Percentiles rank a stretch among this genome's conserved stretches.
Conservation (phyloP, 2,113 vertebrate species). For the Platysternon megacephalum region DNA sequence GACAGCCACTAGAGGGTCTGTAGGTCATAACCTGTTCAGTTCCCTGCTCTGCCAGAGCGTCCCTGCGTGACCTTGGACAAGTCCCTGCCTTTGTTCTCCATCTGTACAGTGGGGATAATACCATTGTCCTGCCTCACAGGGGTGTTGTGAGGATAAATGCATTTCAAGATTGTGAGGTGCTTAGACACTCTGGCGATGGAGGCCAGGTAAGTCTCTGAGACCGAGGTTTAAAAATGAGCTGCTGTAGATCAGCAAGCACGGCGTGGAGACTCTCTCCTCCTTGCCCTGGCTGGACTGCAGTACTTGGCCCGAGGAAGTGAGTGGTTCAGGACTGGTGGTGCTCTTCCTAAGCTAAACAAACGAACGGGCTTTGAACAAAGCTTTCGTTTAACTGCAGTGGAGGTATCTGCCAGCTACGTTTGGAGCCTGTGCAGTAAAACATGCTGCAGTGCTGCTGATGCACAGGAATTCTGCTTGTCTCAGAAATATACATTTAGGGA, state of each 20-base stretch:
- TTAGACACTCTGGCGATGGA: not conserved
- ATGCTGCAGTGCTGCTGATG: not conserved
- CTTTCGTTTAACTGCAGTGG: not conserved
- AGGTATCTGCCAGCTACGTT: not conserved
- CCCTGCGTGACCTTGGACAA: not conserved
- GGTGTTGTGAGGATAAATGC: not conserved
- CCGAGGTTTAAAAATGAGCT: not conserved
- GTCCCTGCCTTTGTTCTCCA: not conserved
- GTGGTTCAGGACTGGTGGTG: not conserved
- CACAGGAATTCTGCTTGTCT: not conserved
- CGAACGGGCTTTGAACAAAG: not conserved
- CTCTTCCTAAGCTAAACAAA: not conserved
- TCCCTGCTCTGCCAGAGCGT: not conserved
- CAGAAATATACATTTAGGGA: accelerated
- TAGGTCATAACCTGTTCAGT: not conserved
- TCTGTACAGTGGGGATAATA: not conserved
- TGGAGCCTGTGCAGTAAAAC: not conserved
- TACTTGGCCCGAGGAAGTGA: no score
- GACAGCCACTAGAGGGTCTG: no score
- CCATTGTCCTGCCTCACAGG: not conserved
- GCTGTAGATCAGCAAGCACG: accelerated
- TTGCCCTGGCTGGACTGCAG: no score
- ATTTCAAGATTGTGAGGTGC: not conserved
- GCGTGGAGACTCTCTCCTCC: not conserved
- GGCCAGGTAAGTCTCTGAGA: not conserved